Evolutionary conservation across 1,140 invertebrate species (phyloP), one percentile per base, ranked within the genome.

Genomic region (Monochamus saltuarius): DNA sequence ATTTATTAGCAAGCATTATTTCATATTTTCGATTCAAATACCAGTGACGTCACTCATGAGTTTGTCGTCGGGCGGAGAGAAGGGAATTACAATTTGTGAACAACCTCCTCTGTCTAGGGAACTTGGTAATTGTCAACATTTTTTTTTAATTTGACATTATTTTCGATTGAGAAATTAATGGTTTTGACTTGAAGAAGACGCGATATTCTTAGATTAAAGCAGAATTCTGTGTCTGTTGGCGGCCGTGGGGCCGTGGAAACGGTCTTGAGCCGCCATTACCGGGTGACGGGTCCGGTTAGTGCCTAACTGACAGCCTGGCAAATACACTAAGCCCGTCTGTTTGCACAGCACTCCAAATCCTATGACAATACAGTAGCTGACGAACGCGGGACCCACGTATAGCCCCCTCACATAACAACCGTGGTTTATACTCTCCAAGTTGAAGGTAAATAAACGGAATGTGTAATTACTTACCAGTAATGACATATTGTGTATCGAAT

Each of bases 291-390:
- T 22, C 59, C 42, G 42, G 54, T 46, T 42, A 42, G n/a, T 29
- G 54, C 58, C 51, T 61, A 59, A 58, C 59, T 56, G 58, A 57
- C 62, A 64, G 69, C 59, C 64, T 59, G 65, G 68, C 62, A 73
- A 73, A 74, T 71, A 74, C 63, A 68, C 70, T 67, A 60, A 68
- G 47, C 39, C 62, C 59, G 42, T 67, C 62, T 74, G 71, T 74
- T 74, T 67, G 70, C 73, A 66, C 42, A 70, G 67, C 73, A 73
- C 73, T 74, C 64, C 57, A 74, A 68, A 73, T 72, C 73, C 71
- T 67, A 73, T 69, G 73, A 74, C 79, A 80, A 81, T 78, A 81
- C 71, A 71, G 76, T 75, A 73, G 73, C 79, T 78, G 77, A 78
- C 53, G 59, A 63, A 51, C 56, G 59, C 49, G 36, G 49, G 35